Conservation (phyloP, 23 tunicate species). For the Halocynthia roretzi region DNA sequence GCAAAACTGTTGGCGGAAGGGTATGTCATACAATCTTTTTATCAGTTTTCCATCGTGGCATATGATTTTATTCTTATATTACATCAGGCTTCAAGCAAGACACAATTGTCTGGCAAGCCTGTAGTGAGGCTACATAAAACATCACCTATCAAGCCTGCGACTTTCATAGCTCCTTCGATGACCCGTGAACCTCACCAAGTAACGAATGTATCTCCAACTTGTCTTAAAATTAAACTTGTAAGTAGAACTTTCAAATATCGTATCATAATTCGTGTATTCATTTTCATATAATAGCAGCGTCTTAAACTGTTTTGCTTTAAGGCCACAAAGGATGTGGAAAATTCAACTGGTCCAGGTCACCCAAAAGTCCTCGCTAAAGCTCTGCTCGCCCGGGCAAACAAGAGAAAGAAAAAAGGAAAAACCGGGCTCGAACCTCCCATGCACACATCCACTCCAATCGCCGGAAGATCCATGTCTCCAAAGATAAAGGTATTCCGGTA, state of each 20-base stretch:
- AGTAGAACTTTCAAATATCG: background rate
- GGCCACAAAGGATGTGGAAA: background rate
- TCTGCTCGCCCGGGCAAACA: constrained; percentile 34
- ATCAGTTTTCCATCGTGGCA: background rate
- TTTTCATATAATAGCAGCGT: background rate
- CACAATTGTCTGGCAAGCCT: background rate
- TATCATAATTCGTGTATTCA: background rate
- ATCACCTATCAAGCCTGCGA: constrained; percentile 91
- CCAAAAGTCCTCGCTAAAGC: constrained; percentile 42
- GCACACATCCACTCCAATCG: constrained; percentile 14
- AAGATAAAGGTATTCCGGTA: background rate
- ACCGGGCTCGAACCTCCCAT: background rate
- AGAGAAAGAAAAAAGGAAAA: constrained; percentile 2
- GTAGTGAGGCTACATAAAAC: background rate
- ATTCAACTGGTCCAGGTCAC: constrained; percentile 40
- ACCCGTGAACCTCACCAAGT: constrained; percentile 10
- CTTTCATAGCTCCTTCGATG: constrained; percentile 63
- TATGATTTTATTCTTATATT: background rate
- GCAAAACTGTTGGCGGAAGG: constrained; percentile 48
- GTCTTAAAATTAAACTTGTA: constrained; percentile 44
- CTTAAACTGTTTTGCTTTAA: too few species aligned
- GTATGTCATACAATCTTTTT: constrained; percentile 10
- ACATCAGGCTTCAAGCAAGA: background rate
- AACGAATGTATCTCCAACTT: constrained; percentile 29
- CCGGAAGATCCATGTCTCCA: background rate